Conservation (phyloP, 1,140 invertebrate species). For the Dolichoris vasculosae region DNA sequence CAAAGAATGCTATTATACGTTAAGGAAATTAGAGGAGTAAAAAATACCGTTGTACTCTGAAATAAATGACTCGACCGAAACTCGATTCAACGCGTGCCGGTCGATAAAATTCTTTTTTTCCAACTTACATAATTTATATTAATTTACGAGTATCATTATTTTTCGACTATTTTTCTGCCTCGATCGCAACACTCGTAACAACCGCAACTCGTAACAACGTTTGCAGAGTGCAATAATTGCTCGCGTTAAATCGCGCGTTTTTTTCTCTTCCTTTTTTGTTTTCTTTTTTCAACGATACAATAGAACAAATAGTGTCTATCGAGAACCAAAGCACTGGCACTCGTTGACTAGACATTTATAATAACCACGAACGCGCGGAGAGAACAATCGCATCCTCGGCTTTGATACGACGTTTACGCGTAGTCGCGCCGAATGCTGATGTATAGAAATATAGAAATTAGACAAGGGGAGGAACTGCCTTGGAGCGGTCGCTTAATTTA, state of each 20-base stretch:
- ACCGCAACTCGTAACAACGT: neutral
- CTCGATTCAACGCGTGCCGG: too few relatives aligned
- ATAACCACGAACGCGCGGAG: neutral
- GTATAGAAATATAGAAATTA: conserved; percentile 24
- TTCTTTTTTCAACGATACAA: neutral
- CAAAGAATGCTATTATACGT: neutral
- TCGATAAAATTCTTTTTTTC: neutral
- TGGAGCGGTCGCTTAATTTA: conserved; percentile 35
- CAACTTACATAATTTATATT: too few relatives aligned
- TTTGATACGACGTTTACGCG: conserved; percentile 41
- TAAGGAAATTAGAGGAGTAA: neutral
- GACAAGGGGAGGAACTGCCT: neutral
- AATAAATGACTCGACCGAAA: neutral
- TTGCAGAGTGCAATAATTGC: neutral
- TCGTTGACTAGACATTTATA: neutral
- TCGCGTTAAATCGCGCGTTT: neutral
- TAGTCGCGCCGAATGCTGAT: neutral
- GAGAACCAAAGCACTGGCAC: neutral
- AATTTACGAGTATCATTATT: neutral
- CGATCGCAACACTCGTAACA: neutral
- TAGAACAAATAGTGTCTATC: neutral
- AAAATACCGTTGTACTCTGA: neutral
- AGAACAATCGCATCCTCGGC: conserved; percentile 31
- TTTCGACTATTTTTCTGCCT: neutral
- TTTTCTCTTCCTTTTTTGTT: too few relatives aligned